Evolutionary conservation across 2,113 vertebrate species (phyloP).

Genomic region (Struthidea cinerea): DNA sequence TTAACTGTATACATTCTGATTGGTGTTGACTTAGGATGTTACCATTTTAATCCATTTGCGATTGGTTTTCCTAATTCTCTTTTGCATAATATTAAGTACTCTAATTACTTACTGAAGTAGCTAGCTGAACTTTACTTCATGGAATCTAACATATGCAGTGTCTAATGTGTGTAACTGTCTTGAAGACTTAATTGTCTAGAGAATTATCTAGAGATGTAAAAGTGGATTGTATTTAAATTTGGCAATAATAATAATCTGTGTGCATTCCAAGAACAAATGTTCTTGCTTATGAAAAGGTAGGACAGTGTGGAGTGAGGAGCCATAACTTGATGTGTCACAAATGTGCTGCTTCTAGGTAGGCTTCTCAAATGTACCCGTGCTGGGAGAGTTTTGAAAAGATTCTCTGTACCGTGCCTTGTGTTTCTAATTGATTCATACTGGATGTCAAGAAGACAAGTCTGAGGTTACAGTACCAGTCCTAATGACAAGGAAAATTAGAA

Average conservation of each 20-base stretch:
- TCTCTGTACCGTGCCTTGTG: background rate
- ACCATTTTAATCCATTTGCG: conserved; percentile 23
- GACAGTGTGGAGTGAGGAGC: background rate
- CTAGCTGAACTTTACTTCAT: conserved; percentile 25
- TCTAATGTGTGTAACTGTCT: background rate
- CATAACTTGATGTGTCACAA: background rate
- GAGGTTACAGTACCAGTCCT: background rate
- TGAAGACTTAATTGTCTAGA: background rate
- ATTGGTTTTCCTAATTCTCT: conserved; percentile 52
- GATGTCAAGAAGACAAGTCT: background rate
- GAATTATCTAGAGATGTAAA: background rate
- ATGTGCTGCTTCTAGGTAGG: background rate
- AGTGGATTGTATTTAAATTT: conserved; percentile 2
- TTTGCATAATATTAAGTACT: conserved; percentile 35
- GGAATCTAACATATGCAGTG: background rate
- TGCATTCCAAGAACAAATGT: background rate
- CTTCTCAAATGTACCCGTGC: background rate
- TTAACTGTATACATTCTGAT: background rate
- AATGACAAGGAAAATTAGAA: background rate
- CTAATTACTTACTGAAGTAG: conserved; percentile 32
- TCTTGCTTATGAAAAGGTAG: background rate
- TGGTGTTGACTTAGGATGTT: conserved; percentile 29
- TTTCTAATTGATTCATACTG: background rate
- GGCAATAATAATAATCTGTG: background rate
- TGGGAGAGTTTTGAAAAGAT: background rate